A percentile compares a stretch with the other conserved stretches of the same genome.
Evolutionary conservation across 2,113 vertebrate genomes (phyloP).

Genomic region (Nesoenas mayeri): DNA sequence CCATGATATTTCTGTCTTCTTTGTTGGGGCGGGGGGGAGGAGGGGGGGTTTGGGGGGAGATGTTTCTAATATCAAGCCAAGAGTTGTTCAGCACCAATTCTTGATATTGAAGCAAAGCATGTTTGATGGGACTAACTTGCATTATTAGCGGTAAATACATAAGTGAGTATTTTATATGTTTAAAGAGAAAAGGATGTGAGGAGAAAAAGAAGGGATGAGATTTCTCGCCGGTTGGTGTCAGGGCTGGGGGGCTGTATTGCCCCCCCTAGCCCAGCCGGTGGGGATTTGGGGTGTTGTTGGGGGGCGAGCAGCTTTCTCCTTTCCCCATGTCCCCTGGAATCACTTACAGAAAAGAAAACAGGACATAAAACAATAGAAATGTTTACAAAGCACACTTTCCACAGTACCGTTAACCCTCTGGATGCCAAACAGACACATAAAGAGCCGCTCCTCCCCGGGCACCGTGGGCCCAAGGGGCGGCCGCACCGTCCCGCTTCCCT

Average conservation of each 20-base stretch:
- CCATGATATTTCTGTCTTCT: conserved; percentile 38
- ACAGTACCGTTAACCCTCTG: conserved; percentile 21
- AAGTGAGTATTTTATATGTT: conserved; percentile 61
- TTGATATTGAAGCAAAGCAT: conserved; percentile 31
- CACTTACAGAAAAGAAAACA: conserved; percentile 16
- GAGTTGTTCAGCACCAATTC: conserved; percentile 48
- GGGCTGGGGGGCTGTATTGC: background rate
- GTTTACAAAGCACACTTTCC: conserved; percentile 51
- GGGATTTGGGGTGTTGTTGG: background rate
- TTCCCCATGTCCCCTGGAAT: background rate
- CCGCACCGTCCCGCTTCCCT: background rate
- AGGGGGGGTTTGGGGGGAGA: background rate
- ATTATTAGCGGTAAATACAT: conserved; percentile 39
- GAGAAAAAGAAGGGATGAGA: conserved; percentile 12
- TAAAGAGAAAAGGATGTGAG: background rate
- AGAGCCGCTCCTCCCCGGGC: background rate
- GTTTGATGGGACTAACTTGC: conserved; percentile 35
- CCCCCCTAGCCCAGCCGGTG: accelerated
- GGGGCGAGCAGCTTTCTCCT: background rate
- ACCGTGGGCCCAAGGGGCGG: background rate
- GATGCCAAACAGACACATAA: conserved; percentile 58
- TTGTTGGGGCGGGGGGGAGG: background rate
- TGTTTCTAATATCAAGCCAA: conserved; percentile 24
- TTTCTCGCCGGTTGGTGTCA: background rate
- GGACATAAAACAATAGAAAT: background rate